Evolutionary conservation across 1,140 invertebrate genomes (phyloP).

Genomic region (Lepidostoma basale): DNA sequence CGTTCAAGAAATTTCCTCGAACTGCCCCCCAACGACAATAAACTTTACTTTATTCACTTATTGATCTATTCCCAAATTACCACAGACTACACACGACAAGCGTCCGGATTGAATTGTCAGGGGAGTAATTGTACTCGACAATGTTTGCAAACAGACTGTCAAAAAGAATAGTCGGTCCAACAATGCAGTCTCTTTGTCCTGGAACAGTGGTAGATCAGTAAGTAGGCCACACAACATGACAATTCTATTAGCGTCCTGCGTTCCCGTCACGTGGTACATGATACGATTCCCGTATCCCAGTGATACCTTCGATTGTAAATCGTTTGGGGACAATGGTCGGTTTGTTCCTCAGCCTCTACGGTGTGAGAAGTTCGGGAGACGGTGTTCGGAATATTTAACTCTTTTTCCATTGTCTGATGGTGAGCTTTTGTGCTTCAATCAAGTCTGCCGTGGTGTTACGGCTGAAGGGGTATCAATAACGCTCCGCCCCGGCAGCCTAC

Average conservation of each 20-base stretch:
- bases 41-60: slow-evolving; percentile 17
- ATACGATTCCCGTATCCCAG: background rate
- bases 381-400: slow-evolving; percentile 25
- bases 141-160: slow-evolving; percentile 45
- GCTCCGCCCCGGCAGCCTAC: slow-evolving; percentile 10
- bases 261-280: background rate
- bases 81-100: slow-evolving; percentile 15
- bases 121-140: slow-evolving; percentile 40
- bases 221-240: slow-evolving; percentile 44
- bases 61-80: slow-evolving; percentile 34
- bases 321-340: slow-evolving; percentile 1
- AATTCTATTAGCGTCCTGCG: slow-evolving; percentile 40
- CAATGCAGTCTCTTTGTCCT: slow-evolving; percentile 19
- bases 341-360: background rate
- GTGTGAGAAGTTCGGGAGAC: slow-evolving; percentile 8
- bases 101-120: slow-evolving; percentile 43
- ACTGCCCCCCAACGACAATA: slow-evolving; percentile 1
- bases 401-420: slow-evolving; percentile 21
- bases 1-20: background rate
- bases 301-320: background rate
- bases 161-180: slow-evolving; percentile 33
- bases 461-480: slow-evolving; percentile 5
- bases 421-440: slow-evolving; percentile 36
- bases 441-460: background rate
- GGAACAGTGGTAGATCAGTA: slow-evolving; percentile 13